phyloP scores from a whole-genome alignment of 37 sponge, comb jelly and placozoan genomes.

The Theonella swinhoei region DNA sequence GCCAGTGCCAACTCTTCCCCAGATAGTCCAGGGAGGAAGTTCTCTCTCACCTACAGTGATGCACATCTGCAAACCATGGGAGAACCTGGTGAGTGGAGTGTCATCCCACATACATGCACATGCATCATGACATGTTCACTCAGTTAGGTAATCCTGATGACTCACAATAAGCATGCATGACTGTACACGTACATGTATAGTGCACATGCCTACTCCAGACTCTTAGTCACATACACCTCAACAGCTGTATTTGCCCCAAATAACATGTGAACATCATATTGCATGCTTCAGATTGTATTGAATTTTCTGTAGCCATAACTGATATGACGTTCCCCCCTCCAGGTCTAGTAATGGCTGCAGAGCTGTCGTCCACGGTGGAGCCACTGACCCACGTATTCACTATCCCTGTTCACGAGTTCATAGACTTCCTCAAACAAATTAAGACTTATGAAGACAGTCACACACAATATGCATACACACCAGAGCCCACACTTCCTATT shows the following conservation, averaged over 20 bases:
- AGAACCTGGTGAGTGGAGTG: neutral
- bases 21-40: neutral
- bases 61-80: neutral
- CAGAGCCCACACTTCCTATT: too few species aligned
- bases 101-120: too few species aligned
- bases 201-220: too few species aligned
- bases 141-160: too few species aligned
- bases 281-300: neutral
- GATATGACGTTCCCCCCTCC: neutral
- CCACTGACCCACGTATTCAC: slow-evolving; percentile 10
- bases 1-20: too few species aligned
- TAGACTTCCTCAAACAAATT: slow-evolving; percentile 16
- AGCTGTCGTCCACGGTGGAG: slow-evolving; percentile 25
- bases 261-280: too few species aligned
- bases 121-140: too few species aligned
- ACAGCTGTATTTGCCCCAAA: too few species aligned
- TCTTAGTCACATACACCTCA: too few species aligned
- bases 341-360: slow-evolving; percentile 41
- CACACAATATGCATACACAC: too few species aligned
- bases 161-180: too few species aligned
- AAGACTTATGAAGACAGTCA: neutral
- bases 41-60: neutral
- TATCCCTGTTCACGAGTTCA: slow-evolving; percentile 2
- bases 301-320: neutral
- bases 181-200: too few species aligned